These are phyloP conservation scores for Conistra vaccinii DNA, from an alignment of 2,888 invertebrate species.

Conservation along the genomic window DNA sequence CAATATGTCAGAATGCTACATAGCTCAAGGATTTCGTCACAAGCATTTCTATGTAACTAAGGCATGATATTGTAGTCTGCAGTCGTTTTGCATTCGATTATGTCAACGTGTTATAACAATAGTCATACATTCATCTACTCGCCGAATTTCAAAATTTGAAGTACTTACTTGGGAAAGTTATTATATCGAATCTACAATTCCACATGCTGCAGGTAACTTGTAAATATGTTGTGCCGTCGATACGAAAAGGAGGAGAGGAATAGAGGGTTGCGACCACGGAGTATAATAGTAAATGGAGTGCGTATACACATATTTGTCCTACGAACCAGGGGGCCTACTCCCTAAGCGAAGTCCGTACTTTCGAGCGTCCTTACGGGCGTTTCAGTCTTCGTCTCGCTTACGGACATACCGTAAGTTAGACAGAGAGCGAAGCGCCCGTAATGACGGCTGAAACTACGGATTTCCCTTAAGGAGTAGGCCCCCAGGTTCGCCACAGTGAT, in stretches of 20 bases:
- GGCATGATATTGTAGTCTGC: constrained; percentile 81
- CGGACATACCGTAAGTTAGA: too few relatives aligned
- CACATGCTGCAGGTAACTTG: constrained; percentile 13
- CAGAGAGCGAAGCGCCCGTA: too few relatives aligned
- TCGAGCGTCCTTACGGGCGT: too few relatives aligned
- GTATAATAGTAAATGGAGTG: constrained; percentile 1
- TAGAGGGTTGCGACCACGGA: constrained; percentile 10
- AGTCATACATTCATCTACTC: constrained; percentile 62
- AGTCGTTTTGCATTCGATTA: constrained; percentile 69
- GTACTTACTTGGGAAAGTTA: neutral
- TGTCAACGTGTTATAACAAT: constrained; percentile 69
- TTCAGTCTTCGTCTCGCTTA: too few relatives aligned
- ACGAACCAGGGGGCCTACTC: too few relatives aligned
- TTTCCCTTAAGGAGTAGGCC: too few relatives aligned
- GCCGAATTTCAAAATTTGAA: constrained; percentile 12
- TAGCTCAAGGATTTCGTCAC: constrained; percentile 61
- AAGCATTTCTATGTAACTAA: constrained; percentile 81
- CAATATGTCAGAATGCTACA: constrained; percentile 45
- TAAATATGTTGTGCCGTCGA: constrained; percentile 23
- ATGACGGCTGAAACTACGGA: too few relatives aligned
- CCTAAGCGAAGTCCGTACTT: too few relatives aligned
- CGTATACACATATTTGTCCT: neutral
- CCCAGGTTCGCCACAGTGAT: neutral
- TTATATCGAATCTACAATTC: constrained; percentile 4
- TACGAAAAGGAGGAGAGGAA: neutral